Conservation (phyloP, 2,888 invertebrate species). For the Andrena bucephala region DNA sequence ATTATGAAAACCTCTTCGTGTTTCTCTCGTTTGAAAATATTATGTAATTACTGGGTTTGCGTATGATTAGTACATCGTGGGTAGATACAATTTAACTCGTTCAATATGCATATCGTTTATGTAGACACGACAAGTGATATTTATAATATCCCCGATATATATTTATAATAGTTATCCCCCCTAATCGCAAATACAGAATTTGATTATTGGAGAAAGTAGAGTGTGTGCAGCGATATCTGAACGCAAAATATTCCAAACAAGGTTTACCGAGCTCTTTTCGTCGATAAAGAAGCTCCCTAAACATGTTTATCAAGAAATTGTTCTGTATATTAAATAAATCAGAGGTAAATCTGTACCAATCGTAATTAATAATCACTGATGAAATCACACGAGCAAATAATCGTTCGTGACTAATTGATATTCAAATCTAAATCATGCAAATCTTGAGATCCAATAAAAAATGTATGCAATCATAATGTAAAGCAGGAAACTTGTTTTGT, state of each 20-base stretch:
- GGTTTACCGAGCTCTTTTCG: neutral
- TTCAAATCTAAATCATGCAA: neutral
- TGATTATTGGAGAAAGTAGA: neutral
- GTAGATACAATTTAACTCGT: neutral
- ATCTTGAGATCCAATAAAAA: neutral
- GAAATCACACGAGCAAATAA: neutral
- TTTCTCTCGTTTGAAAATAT: neutral
- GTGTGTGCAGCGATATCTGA: slow-evolving; percentile 22
- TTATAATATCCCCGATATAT: neutral
- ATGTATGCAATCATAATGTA: neutral
- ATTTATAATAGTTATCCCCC: neutral
- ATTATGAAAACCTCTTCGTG: neutral
- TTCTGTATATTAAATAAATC: too few relatives aligned
- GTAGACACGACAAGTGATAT: neutral
- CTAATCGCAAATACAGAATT: neutral
- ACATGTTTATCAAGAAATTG: neutral
- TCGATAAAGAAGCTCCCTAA: slow-evolving; percentile 39
- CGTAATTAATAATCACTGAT: neutral
- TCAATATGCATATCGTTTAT: too few relatives aligned
- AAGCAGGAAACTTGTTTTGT: too few relatives aligned
- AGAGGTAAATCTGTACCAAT: too few relatives aligned
- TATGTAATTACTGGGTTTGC: neutral
- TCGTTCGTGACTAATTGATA: neutral
- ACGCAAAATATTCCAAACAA: neutral
- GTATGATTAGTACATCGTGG: neutral